Evolutionary conservation across 2,888 invertebrate species (phyloP), one percentile per base, ranked within the genome.

Genomic region (Tenthredo distinguenda): DNA sequence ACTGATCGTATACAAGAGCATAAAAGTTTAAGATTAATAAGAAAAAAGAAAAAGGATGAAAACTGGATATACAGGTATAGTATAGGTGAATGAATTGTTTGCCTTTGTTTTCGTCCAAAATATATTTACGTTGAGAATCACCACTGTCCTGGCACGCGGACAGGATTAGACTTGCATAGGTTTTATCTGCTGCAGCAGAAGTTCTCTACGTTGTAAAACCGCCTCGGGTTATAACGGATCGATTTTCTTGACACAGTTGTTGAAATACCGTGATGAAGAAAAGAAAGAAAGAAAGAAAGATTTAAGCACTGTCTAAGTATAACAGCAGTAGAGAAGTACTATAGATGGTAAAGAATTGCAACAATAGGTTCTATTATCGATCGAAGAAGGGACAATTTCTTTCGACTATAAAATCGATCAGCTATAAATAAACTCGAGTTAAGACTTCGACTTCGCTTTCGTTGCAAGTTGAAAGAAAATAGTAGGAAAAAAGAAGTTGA

Each of bases 161-260:
- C 26, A 72, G 34, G 18, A 15, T 72, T 9, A 15, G 72, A n/a
- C 37, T 72, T 72, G n/a, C 72, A 72, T 40, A 72, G 40, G 72
- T 72, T 43, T 72, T 72, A 68, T 68, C 68, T 68, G 34, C 34
- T 34, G 31, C 4, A 34, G 55, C 10, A 62, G 62, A 10, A 62
- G 62, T 62, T 62, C 21, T 21, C 26, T 9, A 9, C 62, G 21
- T 62, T 62, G 26, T 62, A 21, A 26, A 62, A 62, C 71, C 37
- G n/a, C 37, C 9, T n/a, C 6, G 71, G 34, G 9, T 40, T 43
- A 21, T 26, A 47, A 76, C 76, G 47, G 76, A 76, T 76, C 76
- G 76, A 76, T 76, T 76, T 76, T 76, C 76, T 76, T 76, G 50
- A 76, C 76, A 76, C 43, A 50, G 76, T 76, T 50, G 47, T 76